Base-by-base conservation (phyloP, 2,888 invertebrate genomes). In the Vesta saturnalis region DNA sequence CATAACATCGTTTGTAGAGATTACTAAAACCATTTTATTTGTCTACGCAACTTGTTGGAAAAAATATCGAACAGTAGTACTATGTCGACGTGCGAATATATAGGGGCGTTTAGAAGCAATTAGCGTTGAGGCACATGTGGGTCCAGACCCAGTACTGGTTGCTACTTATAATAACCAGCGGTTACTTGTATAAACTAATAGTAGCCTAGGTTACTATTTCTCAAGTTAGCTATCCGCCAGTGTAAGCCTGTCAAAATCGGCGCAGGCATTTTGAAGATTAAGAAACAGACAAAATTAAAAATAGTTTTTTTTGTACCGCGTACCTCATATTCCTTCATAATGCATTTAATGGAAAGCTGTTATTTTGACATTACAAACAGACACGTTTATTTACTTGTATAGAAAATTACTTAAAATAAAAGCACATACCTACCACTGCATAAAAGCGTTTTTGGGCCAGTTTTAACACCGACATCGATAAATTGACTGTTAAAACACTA, bases 361-460 rank as follows among this genome's bases (percentile, higher is more conserved):
- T n/a, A n/a, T n/a, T n/a, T n/a, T n/a, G 30, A 30, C 30, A 30
- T 30, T 10, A 30, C 30, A 30, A 30, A 30, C 30, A 30, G 30
- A 30, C 30, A 30, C 5, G 4, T 30, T 6, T 30, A 30, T 30
- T 6, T 30, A 30, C 10, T 30, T 30, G 30, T 30, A 30, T 30
- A 30, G 30, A 30, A 30, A n/a, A 30, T 30, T 30, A 30, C 30
- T 6, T 30, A 30, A 30, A 30, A n/a, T n/a, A n/a, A n/a, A n/a
- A n/a, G 30, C 30, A 30, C 30, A 30, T n/a, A n/a, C n/a, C n/a
- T 30, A 54, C 54, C 54, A 54, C 54, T 54, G 16, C 10, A 54
- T 18, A n/a, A 54, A n/a, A 54, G 19, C 19, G 54, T 54, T n/a
- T n/a, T 54, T 54, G 21, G 16, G 16, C 4, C 19, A 54, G 15